phyloP scores from a whole-genome alignment of 2,888 invertebrate genomes.

The Diadromus collaris region DNA sequence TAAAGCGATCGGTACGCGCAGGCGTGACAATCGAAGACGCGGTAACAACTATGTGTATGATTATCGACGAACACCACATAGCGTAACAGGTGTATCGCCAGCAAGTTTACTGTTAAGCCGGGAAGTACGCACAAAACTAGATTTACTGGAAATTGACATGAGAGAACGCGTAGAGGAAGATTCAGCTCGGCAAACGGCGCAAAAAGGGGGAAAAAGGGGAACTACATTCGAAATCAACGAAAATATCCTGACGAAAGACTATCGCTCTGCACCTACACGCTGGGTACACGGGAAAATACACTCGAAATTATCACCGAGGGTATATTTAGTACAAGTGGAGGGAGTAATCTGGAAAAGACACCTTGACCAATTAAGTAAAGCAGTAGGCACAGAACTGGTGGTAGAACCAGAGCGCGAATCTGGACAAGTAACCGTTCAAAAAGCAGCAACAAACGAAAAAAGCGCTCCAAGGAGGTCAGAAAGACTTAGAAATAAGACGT shows the following conservation, averaged over 20 bases:
- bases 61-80: constrained; percentile 55
- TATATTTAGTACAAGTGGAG: background rate
- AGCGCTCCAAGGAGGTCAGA: background rate
- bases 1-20: constrained; percentile 15
- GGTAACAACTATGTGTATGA: constrained; percentile 14
- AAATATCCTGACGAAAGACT: background rate
- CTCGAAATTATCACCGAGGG: background rate
- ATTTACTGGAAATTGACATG: constrained; percentile 10
- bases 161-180: background rate
- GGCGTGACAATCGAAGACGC: background rate
- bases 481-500: background rate
- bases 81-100: constrained; percentile 49
- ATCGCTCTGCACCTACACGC: background rate
- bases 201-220: background rate
- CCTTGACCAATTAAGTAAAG: background rate
- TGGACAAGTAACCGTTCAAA: background rate
- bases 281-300: background rate
- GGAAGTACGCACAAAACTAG: constrained; percentile 47
- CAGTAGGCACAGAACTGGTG: background rate
- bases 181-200: background rate
- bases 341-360: constrained; percentile 6
- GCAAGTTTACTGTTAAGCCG: constrained; percentile 39
- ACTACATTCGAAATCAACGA: background rate
- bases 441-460: background rate
- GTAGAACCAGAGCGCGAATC: background rate